Base-by-base conservation (phyloP, 2,797 vertebrate species). In the Paratrypauchen microcephalus region DNA sequence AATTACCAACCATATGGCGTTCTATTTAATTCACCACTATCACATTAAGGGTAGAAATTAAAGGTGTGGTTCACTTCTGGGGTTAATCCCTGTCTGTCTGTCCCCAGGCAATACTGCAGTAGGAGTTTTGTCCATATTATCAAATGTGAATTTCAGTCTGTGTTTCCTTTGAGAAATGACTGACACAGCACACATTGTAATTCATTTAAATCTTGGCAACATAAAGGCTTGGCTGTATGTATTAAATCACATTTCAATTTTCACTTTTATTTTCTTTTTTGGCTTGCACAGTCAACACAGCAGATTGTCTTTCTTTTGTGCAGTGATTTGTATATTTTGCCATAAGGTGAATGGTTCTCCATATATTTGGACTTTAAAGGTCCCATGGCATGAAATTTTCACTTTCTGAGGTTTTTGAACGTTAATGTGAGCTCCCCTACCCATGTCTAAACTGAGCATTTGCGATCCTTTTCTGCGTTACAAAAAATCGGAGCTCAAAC, bases 111-210 rank as follows among this genome's bases (percentile, higher is more conserved):
- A 5, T 70, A 64, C 75, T 62, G 66, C 59, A 66, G 47, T 28
- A 55, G 5, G n/a, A n/a, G 24, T 26, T 26, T 57, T 28, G 47
- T 23, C 5, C 55, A 76, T 70, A 71, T 80, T 79, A 80, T 54
- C 48, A 76, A 76, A 74, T 81, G 71, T 73, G 62, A 63, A 54
- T 66, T 66, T 16, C 41, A 45, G 41, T 45, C 12, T 4, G 13
- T 13, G 1, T 45, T 45, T 45, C 13, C 13, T 45, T 72, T 41
- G 21, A 12, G 52, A 54, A 19, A 52, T n/a, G 48, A 52, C 21
- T 52, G 6, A 54, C 21, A 23, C 50, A 21, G 50, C n/a, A 19
- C 18, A 23, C 23, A 45, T 45, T 45, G 41, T 15, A 45, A 45
- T 45, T 15, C 41, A 45, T 45, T 45, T 45, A 15, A 45, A 45